Evolutionary conservation across 2,797 vertebrate species (phyloP).

Genomic region (Remorina albescens): DNA sequence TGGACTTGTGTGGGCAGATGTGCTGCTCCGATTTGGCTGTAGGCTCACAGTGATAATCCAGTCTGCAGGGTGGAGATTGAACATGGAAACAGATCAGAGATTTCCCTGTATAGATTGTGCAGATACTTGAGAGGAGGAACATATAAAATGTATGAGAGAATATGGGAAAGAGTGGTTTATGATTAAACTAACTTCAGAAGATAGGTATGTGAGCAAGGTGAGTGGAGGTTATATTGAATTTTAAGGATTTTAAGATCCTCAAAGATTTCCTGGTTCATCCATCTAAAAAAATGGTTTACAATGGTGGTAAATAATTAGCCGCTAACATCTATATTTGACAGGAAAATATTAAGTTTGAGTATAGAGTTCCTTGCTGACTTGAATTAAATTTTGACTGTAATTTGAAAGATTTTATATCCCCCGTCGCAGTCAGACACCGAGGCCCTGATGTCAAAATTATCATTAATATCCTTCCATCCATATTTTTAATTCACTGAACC

Average conservation of each 20-base stretch:
- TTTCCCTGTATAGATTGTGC: constrained; percentile 55
- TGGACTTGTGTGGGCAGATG: constrained; percentile 79
- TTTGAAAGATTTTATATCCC: neutral
- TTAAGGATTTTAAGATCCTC: neutral
- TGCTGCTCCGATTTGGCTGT: constrained; percentile 73
- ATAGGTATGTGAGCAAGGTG: neutral
- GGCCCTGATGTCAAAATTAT: neutral
- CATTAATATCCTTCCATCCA: neutral
- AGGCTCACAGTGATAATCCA: constrained; percentile 71
- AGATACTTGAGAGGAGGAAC: constrained; percentile 46
- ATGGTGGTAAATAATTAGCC: neutral
- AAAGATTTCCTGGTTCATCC: constrained; percentile 1
- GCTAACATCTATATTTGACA: neutral
- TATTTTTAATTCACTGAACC: neutral
- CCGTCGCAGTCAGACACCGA: neutral
- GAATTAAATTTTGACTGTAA: neutral
- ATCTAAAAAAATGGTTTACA: neutral
- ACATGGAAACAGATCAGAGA: constrained; percentile 74
- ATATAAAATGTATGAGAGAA: constrained; percentile 37
- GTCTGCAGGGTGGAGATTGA: constrained; percentile 69
- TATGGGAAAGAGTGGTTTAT: constrained; percentile 20
- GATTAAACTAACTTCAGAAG: constrained; percentile 16
- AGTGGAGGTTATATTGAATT: constrained; percentile 2
- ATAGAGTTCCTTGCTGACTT: neutral
- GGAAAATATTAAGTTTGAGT: neutral